Evolutionary conservation across 2,797 vertebrate genomes (phyloP).

Genomic region (Pipistrellus kuhlii): DNA sequence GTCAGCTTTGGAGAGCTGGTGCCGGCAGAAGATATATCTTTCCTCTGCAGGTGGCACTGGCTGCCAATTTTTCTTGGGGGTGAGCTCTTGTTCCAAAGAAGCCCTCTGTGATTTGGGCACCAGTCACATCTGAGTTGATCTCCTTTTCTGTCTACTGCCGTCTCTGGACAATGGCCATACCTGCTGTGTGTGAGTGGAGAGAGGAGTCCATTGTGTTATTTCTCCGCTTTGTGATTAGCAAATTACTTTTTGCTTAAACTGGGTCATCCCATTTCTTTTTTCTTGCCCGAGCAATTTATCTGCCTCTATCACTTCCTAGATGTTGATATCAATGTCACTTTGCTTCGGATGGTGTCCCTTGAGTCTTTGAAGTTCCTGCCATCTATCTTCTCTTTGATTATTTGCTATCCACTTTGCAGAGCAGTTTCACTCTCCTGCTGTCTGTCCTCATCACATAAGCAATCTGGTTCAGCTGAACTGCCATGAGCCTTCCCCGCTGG

Average conservation of each 20-base stretch:
- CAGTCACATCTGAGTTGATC: conserved; percentile 45
- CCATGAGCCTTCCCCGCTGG: not conserved
- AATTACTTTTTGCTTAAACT: conserved; percentile 80
- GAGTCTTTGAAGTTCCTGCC: conserved; percentile 59
- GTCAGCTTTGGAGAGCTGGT: conserved; percentile 69
- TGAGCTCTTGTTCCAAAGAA: conserved; percentile 43
- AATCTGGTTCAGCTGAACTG: conserved; percentile 25
- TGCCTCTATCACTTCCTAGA: conserved; percentile 71
- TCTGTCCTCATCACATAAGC: conserved; percentile 54
- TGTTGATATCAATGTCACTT: conserved; percentile 74
- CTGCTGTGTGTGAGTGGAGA: conserved; percentile 49
- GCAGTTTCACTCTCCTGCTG: not conserved
- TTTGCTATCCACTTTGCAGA: conserved; percentile 33
- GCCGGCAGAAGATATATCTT: conserved; percentile 72
- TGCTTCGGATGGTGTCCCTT: conserved; percentile 60
- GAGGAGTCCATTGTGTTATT: conserved; percentile 38
- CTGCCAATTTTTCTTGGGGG: conserved; percentile 74
- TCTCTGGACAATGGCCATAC: conserved; percentile 59
- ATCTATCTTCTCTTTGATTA: conserved; percentile 70
- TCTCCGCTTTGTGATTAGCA: conserved; percentile 76
- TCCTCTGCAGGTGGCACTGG: conserved; percentile 80
- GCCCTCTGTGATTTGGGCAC: conserved; percentile 13
- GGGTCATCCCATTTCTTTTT: conserved; percentile 69
- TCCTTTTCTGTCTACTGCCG: not conserved
- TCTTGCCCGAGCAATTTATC: conserved; percentile 75